Base-by-base conservation (phyloP, 2,797 vertebrate species). In the Leptodactylus fallax region DNA sequence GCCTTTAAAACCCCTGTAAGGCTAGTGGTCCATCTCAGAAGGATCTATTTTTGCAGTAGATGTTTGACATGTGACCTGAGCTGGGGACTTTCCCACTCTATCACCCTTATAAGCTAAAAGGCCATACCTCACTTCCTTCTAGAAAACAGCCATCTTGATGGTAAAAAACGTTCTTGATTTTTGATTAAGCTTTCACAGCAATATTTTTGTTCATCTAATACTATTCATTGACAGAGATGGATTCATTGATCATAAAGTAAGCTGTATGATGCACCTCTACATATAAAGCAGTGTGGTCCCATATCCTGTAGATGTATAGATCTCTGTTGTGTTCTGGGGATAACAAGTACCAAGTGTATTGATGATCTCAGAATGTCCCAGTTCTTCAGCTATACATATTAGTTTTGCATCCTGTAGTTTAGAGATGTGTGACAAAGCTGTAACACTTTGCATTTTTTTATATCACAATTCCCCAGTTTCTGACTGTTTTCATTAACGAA, bases 401-500 rank as follows among this genome's bases (percentile, higher is more conserved):
- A 58, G 4, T 60, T 65, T 58, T 76, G 49, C 55, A 47, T 84
- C 53, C 56, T 60, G 56, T 58, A 76, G 56, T 85, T 74, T 76
- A 85, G 82, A 74, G 82, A 74, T 36, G 21, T 74, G 56, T 74
- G 82, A 84, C 82, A 74, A 11, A 74, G 55, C 71, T 76, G 56
- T 76, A 85, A 74, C 69, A 85, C 83, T 47, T 47, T 76, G 71
- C 58, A 58, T 76, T 85, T 85, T 81, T 53, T 85, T 85, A 49
- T 60, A 76, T 76, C 83, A 23, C 71, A 74, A 74, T 85, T 85
- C 83, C 83, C 83, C 17, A 85, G 83, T 49, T 85, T 85, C 71
- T 72, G 56, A 61, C 83, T 76, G 83, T 85, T 85, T 85, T 74
- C 83, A 85, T 85, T 85, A 85, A 85, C 72, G 83, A 85, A 85